Base-by-base conservation (phyloP, 2,113 vertebrate genomes). In the Emydocephalus ijimae region DNA sequence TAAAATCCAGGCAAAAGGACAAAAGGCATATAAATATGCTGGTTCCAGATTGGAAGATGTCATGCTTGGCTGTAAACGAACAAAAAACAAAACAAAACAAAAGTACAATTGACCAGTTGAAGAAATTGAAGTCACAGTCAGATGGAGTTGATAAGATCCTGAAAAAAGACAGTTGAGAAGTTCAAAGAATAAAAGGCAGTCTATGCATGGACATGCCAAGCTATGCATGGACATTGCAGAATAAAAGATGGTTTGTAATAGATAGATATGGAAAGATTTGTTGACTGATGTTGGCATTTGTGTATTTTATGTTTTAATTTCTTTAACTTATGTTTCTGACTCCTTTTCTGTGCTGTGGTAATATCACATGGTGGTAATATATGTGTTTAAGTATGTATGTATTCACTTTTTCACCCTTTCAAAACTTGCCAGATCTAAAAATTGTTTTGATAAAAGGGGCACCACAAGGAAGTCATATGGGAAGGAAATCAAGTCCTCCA, bases 1-100 rank as follows among this genome's bases (percentile, higher is more conserved):
- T 89, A 45, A 20, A 23, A 86, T 90, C n/a, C 81, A 85, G 94
- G 95, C 95, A 96, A 92, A 93, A 91, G 91, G 89, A 57, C 95
- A 92, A 94, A 91, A 94, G 93, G 74, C 74, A 81, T 81, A 81
- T 21, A 81, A 9, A 92, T 92, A 95, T 94, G 85, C 74, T 95
- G 94, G 2, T 96, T 93, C 52, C 95, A 56, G 87, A 96, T 96
- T 96, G 93, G 93, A 52, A 93, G 91, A 95, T 91, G 93, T 96
- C 96, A 96, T 96, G 95, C 86, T 91, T 95, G 92, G 59, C 34
- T 0, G 2, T 94, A 91, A 95, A 94, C 90, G 94, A 94, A 43
- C 12, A n/a, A n/a, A 34, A 45, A 45, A 45, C 4, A 45, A 45
- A 15, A 88, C 29, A n/a, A n/a, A 34, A 18, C 87, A 34, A 86